Percentiles rank a stretch among this genome's conserved stretches.
Evolutionary conservation across 2,113 vertebrate species (phyloP).

Genomic region (Gavialis gangeticus): DNA sequence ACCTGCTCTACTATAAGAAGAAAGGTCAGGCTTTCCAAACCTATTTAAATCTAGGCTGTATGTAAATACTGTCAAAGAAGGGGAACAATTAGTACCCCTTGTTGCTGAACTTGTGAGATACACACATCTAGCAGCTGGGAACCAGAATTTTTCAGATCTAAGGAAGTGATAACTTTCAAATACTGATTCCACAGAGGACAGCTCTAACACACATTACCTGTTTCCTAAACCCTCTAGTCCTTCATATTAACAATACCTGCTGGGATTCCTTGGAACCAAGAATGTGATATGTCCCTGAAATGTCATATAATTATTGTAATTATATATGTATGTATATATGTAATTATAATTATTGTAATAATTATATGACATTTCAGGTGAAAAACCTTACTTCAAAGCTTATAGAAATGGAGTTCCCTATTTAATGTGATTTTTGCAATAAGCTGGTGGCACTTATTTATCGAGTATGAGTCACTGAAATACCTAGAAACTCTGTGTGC

Average conservation of each 20-base stretch:
- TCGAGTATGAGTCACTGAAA: no score
- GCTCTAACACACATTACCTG: neutral
- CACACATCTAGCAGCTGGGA: neutral
- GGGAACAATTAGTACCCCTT: neutral
- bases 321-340: no score
- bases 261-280: neutral
- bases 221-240: neutral
- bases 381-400: neutral
- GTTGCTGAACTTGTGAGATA: neutral
- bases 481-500: no score
- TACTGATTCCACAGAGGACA: neutral
- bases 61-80: neutral
- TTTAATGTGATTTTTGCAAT: neutral
- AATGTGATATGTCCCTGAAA: neutral
- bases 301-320: rapidly evolving
- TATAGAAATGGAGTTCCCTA: neutral
- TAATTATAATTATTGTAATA: rapidly evolving
- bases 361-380: neutral
- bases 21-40: neutral
- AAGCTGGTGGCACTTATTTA: neutral
- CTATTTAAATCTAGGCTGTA: neutral
- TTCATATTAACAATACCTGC: neutral
- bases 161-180: neutral
- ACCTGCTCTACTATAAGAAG: neutral
- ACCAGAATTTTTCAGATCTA: neutral